phyloP scores from a whole-genome alignment of 2,797 vertebrate species.

The Scolopax rusticola region DNA sequence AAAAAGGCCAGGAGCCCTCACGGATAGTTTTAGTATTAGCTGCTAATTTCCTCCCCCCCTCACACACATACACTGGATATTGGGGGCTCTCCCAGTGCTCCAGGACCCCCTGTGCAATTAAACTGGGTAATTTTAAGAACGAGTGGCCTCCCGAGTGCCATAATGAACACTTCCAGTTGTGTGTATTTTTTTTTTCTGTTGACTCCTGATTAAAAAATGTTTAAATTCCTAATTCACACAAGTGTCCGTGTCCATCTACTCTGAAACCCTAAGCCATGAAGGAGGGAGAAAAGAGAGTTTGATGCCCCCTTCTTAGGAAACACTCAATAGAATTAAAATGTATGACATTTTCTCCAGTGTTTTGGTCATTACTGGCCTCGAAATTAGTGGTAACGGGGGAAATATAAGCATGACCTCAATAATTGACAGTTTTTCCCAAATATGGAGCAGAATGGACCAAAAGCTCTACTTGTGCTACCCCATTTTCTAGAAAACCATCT shows the following conservation, averaged over 20 bases:
- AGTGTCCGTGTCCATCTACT: accelerated
- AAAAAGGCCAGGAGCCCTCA: neutral
- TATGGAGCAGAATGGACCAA: neutral
- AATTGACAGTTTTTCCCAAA: neutral
- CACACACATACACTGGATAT: neutral
- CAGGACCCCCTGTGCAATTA: neutral
- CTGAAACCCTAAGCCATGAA: neutral
- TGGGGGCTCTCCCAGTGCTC: neutral
- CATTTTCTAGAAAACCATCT: neutral
- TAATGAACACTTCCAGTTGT: neutral
- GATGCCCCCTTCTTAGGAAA: neutral
- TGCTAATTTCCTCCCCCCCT: neutral
- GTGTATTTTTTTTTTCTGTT: neutral
- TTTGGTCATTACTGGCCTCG: neutral
- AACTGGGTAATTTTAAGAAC: neutral
- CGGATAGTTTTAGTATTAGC: neutral
- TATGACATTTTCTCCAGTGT: accelerated
- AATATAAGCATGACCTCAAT: neutral
- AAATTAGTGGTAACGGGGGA: neutral
- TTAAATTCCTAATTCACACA: neutral
- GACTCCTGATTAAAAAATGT: neutral
- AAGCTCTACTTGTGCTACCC: neutral
- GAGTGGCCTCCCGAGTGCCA: neutral
- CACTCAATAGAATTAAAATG: neutral
- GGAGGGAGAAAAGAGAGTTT: neutral